Conservation (phyloP, 2,888 invertebrate species). For the Odontothrips loti region DNA sequence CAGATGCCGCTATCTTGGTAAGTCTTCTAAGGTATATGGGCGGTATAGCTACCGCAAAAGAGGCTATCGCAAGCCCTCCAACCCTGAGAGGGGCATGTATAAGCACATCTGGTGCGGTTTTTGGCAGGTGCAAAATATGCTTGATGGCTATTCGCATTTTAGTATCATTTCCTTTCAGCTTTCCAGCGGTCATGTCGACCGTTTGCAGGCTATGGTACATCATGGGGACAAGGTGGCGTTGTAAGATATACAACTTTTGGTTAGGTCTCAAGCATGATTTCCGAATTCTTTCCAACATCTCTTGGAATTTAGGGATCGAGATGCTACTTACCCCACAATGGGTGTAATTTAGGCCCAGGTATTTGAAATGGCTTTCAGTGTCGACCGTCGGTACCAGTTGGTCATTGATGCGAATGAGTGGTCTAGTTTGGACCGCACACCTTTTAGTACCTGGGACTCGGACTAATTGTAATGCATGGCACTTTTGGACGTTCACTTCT, state of each 20-base stretch:
- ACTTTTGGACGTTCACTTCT: constrained; percentile 40
- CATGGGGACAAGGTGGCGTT: constrained; percentile 45
- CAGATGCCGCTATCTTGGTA: neutral
- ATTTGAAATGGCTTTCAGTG: too few relatives aligned
- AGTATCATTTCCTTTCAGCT: constrained; percentile 42
- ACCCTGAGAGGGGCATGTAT: constrained; percentile 41
- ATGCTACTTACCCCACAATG: too few relatives aligned
- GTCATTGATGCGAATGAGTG: too few relatives aligned
- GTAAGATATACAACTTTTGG: constrained; percentile 44
- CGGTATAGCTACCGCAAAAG: constrained; percentile 33
- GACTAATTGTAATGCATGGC: constrained; percentile 40
- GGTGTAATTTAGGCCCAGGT: too few relatives aligned
- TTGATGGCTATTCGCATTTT: constrained; percentile 41
- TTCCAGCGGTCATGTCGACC: constrained; percentile 37
- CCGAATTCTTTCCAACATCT: constrained; percentile 40
- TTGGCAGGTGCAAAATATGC: constrained; percentile 43
- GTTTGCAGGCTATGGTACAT: constrained; percentile 44
- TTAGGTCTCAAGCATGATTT: constrained; percentile 45
- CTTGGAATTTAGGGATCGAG: constrained; percentile 36
- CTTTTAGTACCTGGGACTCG: constrained; percentile 41
- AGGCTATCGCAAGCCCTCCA: constrained; percentile 40
- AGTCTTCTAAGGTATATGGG: neutral
- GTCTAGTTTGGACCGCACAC: constrained; percentile 35
- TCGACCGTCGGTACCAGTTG: too few relatives aligned
- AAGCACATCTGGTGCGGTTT: constrained; percentile 41